Conservation (phyloP, 2,113 vertebrate species). For the Trichomycterus rosablanca region DNA sequence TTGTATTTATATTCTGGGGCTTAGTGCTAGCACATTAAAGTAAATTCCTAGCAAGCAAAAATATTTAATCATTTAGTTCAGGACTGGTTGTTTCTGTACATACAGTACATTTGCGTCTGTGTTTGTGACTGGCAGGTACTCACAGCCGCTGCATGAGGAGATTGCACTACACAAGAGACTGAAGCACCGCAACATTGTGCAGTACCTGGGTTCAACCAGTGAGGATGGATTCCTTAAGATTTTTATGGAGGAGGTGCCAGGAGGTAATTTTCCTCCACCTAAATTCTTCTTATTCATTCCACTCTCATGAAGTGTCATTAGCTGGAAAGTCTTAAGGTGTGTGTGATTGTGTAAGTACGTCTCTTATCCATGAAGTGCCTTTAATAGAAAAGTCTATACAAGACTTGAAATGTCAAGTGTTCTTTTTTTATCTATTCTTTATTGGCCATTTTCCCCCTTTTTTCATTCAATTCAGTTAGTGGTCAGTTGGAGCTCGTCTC, state of each 20-base stretch:
- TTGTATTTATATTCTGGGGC: background rate
- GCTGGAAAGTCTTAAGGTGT: no score
- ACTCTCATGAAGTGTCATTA: no score
- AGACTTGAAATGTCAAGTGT: no score
- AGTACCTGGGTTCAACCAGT: conserved; percentile 85
- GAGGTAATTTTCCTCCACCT: conserved; percentile 66
- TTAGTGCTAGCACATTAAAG: background rate
- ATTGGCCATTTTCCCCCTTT: no score
- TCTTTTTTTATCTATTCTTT: no score
- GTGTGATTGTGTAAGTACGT: background rate
- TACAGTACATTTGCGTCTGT: background rate
- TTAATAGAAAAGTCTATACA: no score
- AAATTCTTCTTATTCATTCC: no score
- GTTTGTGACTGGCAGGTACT: conserved; percentile 67
- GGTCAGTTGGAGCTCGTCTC: no score
- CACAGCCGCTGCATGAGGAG: conserved; percentile 87
- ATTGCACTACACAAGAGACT: conserved; percentile 85
- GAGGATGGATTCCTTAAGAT: conserved; percentile 89
- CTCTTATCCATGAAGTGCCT: conserved; percentile 7
- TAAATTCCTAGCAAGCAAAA: no score
- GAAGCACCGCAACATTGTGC: conserved; percentile 87
- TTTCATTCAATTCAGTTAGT: no score
- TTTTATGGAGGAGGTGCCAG: conserved; percentile 95
- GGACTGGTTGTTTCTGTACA: no score
- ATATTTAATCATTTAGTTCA: no score